phyloP scores from a whole-genome alignment of 2,888 invertebrate genomes.

The Erannis defoliaria region DNA sequence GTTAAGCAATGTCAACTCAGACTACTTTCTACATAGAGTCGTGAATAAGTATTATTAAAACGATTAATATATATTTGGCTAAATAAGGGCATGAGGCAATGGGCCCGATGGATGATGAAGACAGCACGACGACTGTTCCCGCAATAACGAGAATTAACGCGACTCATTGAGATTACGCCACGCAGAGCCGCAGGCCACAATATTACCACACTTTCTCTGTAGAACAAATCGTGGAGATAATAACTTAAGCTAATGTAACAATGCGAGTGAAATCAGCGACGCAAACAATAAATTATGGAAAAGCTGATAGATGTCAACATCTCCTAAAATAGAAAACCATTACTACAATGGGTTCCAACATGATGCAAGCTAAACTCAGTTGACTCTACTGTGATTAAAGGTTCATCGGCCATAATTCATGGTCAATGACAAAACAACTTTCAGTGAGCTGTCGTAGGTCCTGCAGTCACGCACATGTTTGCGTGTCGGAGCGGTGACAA shows the following conservation, averaged over 20 bases:
- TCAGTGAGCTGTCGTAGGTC: constrained; percentile 48
- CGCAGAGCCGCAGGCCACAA: constrained; percentile 44
- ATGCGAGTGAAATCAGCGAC: constrained; percentile 28
- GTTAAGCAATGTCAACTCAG: constrained; percentile 45
- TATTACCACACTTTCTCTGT: constrained; percentile 64
- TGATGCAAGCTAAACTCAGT: neutral
- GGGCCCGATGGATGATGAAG: constrained; percentile 30
- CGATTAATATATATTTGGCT: constrained; percentile 29
- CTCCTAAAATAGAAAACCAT: neutral
- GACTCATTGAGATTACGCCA: constrained; percentile 59
- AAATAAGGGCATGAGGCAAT: constrained; percentile 19
- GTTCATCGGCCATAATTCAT: constrained; percentile 48
- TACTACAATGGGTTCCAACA: neutral
- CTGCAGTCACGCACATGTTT: constrained; percentile 47
- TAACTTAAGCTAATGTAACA: constrained; percentile 31
- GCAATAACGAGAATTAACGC: constrained; percentile 42
- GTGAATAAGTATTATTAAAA: constrained; percentile 30
- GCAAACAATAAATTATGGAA: constrained; percentile 17
- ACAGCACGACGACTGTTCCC: constrained; percentile 31
- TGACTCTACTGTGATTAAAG: constrained; percentile 1
- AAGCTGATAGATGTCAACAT: constrained; percentile 11
- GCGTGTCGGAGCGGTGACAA: constrained; percentile 31
- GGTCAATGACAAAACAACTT: constrained; percentile 55
- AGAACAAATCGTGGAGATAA: constrained; percentile 50
- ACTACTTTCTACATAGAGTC: constrained; percentile 44